phyloP scores from a whole-genome alignment of 1,140 invertebrate genomes.

The Drosophila eugracilis region DNA sequence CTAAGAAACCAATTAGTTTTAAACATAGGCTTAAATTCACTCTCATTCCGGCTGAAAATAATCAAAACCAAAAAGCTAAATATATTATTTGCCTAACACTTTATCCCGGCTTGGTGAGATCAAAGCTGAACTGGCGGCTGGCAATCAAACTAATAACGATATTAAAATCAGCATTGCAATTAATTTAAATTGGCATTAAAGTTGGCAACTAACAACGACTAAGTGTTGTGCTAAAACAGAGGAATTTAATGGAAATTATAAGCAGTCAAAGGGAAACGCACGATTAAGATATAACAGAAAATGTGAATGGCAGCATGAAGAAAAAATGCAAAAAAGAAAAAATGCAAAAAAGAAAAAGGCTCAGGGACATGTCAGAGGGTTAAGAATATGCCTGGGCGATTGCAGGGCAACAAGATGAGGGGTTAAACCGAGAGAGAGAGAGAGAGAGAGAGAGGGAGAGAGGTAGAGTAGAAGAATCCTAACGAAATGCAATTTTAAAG shows the following conservation, averaged over 20 bases:
- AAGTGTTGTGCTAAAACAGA: neutral
- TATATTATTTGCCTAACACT: neutral
- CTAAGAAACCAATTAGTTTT: too few species aligned
- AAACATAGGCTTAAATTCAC: too few species aligned
- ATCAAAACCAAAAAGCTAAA: neutral
- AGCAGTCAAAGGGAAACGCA: neutral
- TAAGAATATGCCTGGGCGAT: slow-evolving; percentile 20
- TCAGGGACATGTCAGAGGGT: slow-evolving; percentile 12
- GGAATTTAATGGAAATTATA: neutral
- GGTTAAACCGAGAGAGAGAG: neutral
- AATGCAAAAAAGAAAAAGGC: too few species aligned
- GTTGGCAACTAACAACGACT: neutral
- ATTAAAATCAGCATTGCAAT: neutral
- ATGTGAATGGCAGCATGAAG: slow-evolving; percentile 10
- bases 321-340: too few species aligned
- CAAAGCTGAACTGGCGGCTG: too few species aligned
- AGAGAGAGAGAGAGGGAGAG: too few species aligned
- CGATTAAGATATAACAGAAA: slow-evolving; percentile 5
- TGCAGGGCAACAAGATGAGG: slow-evolving; percentile 14
- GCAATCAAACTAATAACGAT: neutral
- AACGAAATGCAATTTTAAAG: slow-evolving; percentile 63
- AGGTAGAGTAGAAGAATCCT: too few species aligned
- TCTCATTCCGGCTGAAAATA: too few species aligned
- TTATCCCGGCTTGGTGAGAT: neutral
- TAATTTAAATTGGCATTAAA: neutral